phyloP scores from a whole-genome alignment of 2,888 invertebrate genomes.

The Poecilobothrus nobilitatus region DNA sequence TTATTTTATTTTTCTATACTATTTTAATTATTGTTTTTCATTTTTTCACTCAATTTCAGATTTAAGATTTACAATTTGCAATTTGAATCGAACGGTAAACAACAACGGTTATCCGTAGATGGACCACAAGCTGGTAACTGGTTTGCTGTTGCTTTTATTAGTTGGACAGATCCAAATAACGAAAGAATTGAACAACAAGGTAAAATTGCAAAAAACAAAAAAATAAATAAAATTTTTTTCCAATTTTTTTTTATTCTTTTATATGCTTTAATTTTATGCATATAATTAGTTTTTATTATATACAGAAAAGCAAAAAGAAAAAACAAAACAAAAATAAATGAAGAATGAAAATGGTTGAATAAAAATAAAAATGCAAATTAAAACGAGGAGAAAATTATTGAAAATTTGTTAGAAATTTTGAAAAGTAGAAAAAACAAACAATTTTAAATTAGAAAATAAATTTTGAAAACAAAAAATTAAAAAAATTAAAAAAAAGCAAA shows the following conservation, averaged over 20 bases:
- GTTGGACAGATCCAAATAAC: constrained; percentile 64
- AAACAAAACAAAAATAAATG: not conserved
- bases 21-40: constrained; percentile 13
- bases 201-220: too few relatives aligned
- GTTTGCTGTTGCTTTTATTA: constrained; percentile 70
- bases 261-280: not conserved
- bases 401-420: too few relatives aligned
- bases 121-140: constrained; percentile 68
- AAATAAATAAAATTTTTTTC: not conserved
- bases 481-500: too few relatives aligned
- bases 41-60: constrained; percentile 30
- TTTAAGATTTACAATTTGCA: constrained; percentile 50
- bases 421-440: too few relatives aligned
- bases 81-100: constrained; percentile 54
- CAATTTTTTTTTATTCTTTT: not conserved
- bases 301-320: not conserved
- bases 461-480: too few relatives aligned
- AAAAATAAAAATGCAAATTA: too few relatives aligned
- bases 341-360: too few relatives aligned
- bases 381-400: too few relatives aligned
- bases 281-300: constrained; percentile 7
- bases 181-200: constrained; percentile 70
- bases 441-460: too few relatives aligned
- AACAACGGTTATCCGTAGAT: constrained; percentile 51
- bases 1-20: not conserved